Percentiles rank a stretch among this genome's conserved stretches.
These are phyloP conservation scores for Lingula anatina DNA, from an alignment of 2,888 invertebrate genomes.

Conservation along the genomic window DNA sequence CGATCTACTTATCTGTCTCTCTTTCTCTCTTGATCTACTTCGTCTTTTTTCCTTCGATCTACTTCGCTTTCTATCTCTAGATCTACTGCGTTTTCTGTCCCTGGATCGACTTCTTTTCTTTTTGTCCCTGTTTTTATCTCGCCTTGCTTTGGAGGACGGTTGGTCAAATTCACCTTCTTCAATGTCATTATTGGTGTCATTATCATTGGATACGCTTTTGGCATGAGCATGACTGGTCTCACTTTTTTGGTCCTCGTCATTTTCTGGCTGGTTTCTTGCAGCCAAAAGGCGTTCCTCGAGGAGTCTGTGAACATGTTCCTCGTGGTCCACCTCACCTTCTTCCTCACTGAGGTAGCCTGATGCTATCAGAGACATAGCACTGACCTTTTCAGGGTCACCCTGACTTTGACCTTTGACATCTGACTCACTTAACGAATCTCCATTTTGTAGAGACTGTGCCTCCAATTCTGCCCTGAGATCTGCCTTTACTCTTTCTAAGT, in stretches of 20 bases:
- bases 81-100: constrained; percentile 13
- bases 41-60: constrained; percentile 11
- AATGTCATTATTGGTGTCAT: constrained; percentile 7
- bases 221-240: constrained; percentile 7
- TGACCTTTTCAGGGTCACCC: constrained; percentile 15
- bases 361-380: constrained; percentile 36
- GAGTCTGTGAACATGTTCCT: constrained; percentile 5
- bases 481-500: not conserved
- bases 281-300: not conserved
- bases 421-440: too few relatives aligned
- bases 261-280: not conserved
- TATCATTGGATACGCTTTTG: constrained; percentile 7
- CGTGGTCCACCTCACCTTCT: constrained; percentile 46
- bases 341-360: constrained; percentile 39
- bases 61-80: constrained; percentile 13
- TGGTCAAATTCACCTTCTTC: constrained; percentile 11
- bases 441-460: too few relatives aligned
- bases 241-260: constrained; percentile 8
- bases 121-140: constrained; percentile 9
- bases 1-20: constrained; percentile 9
- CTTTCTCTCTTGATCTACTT: constrained; percentile 10
- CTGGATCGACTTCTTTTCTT: constrained; percentile 13
- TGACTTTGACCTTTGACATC: constrained; percentile 8
- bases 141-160: constrained; percentile 1
- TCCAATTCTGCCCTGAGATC: not conserved